These are phyloP conservation scores for Polypterus senegalus DNA, from an alignment of 2,113 vertebrate species.

Conservation along the genomic window DNA sequence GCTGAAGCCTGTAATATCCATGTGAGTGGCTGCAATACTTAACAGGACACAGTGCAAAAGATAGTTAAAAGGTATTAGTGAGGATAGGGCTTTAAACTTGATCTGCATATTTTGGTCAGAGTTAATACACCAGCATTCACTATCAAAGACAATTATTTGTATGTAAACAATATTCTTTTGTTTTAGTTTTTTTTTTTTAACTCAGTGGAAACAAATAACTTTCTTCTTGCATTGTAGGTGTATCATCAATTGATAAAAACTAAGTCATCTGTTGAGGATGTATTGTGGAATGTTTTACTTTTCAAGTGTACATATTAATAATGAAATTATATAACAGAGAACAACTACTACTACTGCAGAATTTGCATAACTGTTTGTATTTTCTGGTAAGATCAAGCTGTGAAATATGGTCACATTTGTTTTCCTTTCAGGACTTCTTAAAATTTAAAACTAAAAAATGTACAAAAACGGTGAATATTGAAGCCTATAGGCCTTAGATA, in stretches of 20 bases:
- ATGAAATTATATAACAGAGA: slow-evolving; percentile 10
- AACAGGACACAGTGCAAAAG: slow-evolving; percentile 32
- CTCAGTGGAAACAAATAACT: slow-evolving; percentile 2
- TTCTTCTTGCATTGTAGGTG: slow-evolving; percentile 14
- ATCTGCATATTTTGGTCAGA: slow-evolving; percentile 57
- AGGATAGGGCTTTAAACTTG: slow-evolving; percentile 56
- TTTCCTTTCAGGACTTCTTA: slow-evolving; percentile 1
- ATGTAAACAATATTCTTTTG: slow-evolving; percentile 41
- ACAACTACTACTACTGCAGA: slow-evolving; percentile 9
- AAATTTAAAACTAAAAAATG: slow-evolving; percentile 3
- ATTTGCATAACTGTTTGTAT: slow-evolving; percentile 13
- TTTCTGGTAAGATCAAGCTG: slow-evolving; percentile 14
- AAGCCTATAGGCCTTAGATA: slow-evolving; percentile 12
- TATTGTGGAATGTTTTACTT: slow-evolving; percentile 13
- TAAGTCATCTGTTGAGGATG: slow-evolving; percentile 11
- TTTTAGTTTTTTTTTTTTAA: slow-evolving; percentile 52
- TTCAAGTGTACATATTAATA: slow-evolving; percentile 14
- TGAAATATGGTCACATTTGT: slow-evolving; percentile 12
- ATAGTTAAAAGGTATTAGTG: slow-evolving; percentile 38
- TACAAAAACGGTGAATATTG: slow-evolving; percentile 8
- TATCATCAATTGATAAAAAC: slow-evolving; percentile 13
- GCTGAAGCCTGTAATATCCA: neutral
- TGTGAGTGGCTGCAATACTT: neutral
- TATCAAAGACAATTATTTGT: slow-evolving; percentile 67
- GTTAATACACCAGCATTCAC: slow-evolving; percentile 63